Conservation (phyloP, 2,888 invertebrate genomes). For the Drosophila prostipennis region DNA sequence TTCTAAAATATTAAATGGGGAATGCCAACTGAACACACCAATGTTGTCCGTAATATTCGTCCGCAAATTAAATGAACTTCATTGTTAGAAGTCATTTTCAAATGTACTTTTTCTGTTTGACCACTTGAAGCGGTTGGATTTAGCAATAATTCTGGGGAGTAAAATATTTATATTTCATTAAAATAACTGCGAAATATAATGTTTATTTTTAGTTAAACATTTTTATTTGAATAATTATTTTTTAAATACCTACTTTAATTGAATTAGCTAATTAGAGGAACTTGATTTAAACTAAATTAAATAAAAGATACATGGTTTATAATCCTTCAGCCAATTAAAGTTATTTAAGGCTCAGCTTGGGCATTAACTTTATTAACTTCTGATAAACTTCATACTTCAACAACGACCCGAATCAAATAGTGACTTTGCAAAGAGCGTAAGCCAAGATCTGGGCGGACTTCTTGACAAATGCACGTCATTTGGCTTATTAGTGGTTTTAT, state of each 20-base stretch:
- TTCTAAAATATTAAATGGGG: slow-evolving; percentile 75
- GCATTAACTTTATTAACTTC: slow-evolving; percentile 23
- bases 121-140: no score
- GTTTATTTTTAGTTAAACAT: no score
- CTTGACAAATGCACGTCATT: slow-evolving; percentile 74
- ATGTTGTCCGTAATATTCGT: slow-evolving; percentile 45
- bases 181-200: no score
- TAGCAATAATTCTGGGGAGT: no score
- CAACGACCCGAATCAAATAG: background rate
- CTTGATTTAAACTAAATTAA: no score
- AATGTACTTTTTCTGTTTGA: background rate
- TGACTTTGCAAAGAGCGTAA: slow-evolving; percentile 7
- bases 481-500: slow-evolving; percentile 76
- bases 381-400: slow-evolving; percentile 50
- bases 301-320: no score
- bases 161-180: no score
- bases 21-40: slow-evolving; percentile 42
- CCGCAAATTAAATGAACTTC: slow-evolving; percentile 70
- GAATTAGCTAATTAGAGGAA: no score
- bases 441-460: slow-evolving; percentile 13
- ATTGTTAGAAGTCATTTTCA: slow-evolving; percentile 52
- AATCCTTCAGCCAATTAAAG: background rate
- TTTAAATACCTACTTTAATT: no score
- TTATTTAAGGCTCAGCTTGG: background rate
- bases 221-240: no score